Conservation (phyloP, 2,113 vertebrate genomes). For the Rhinogobius similis region DNA sequence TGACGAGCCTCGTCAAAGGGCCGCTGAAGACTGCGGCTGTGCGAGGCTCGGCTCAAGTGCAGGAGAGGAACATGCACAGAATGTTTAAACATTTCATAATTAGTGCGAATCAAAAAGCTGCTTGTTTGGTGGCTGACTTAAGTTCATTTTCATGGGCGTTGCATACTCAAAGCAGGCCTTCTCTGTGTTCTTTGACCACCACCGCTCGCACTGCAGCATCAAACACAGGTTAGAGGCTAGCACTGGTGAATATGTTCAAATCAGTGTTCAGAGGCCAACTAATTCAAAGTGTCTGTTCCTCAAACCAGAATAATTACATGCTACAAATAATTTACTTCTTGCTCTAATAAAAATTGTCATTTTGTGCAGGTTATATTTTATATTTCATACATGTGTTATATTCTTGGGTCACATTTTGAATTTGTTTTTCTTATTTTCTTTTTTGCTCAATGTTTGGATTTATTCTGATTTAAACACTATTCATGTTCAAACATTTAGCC, state of each 20-base stretch:
- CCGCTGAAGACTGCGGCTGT: constrained; percentile 53
- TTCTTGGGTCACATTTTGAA: neutral
- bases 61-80: constrained; percentile 61
- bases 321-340: neutral
- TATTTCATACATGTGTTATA: neutral
- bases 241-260: constrained; percentile 61
- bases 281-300: constrained; percentile 35
- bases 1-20: constrained; percentile 72
- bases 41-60: constrained; percentile 35
- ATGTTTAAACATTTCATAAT: constrained; percentile 75
- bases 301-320: constrained; percentile 36
- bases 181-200: constrained; percentile 62
- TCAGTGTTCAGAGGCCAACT: constrained; percentile 53
- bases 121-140: constrained; percentile 60
- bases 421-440: neutral
- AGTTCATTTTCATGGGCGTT: constrained; percentile 47
- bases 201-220: constrained; percentile 21
- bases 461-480: neutral
- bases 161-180: constrained; percentile 24
- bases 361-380: too few species aligned
- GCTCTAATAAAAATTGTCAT: too few species aligned
- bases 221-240: constrained; percentile 49
- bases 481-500: neutral
- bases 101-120: constrained; percentile 67
- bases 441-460: neutral